A percentile compares a stretch with the other conserved stretches of the same genome.
Evolutionary conservation across 1,140 invertebrate genomes (phyloP).

Genomic region (Portunus trituberculatus): DNA sequence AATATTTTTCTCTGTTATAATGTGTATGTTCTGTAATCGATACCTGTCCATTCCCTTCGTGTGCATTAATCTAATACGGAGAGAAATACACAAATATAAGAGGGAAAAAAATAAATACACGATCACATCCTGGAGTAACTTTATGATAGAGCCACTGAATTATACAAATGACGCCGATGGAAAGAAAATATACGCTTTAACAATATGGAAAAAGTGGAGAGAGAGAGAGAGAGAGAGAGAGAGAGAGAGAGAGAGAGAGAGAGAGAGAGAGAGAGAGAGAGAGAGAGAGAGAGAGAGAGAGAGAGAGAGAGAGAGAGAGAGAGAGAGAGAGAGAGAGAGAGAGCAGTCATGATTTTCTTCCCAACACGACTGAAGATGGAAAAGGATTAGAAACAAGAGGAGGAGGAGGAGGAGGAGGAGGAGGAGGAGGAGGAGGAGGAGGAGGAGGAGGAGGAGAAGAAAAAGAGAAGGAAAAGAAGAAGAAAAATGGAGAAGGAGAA

Average conservation of each 20-base stretch:
- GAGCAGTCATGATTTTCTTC: background rate
- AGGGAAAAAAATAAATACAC: background rate
- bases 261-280: background rate
- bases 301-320: conserved; percentile 9
- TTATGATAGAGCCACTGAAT: background rate
- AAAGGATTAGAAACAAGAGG: too few relatives aligned
- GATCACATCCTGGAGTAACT: background rate
- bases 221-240: background rate
- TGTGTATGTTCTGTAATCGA: too few relatives aligned
- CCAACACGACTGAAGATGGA: too few relatives aligned
- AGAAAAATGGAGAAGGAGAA: background rate
- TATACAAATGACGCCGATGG: background rate
- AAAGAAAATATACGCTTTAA: background rate
- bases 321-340: background rate
- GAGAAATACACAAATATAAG: background rate
- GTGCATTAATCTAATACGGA: too few relatives aligned
- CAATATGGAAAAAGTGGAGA: background rate
- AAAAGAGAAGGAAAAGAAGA: too few relatives aligned
- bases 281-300: conserved; percentile 20
- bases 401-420: background rate
- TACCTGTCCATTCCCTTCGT: too few relatives aligned
- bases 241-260: conserved; percentile 27
- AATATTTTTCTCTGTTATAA: too few relatives aligned
- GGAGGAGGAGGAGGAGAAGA: background rate
- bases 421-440: too few relatives aligned